Evolutionary conservation across 2,113 vertebrate species (phyloP), one percentile per base, ranked within the genome.

Genomic region (Galeopterus variegatus): DNA sequence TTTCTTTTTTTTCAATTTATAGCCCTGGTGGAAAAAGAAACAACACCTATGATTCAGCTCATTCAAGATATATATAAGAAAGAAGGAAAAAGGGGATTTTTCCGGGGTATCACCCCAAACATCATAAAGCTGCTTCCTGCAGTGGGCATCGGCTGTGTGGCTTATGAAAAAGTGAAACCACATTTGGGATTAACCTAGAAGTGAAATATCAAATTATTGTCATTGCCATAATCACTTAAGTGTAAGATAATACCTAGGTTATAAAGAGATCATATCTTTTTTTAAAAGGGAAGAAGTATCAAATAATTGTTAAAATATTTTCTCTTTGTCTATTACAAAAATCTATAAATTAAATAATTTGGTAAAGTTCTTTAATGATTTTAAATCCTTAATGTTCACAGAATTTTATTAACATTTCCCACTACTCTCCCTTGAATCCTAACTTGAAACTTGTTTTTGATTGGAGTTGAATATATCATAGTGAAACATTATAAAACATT

Each of bases 111-210:
- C 97, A 98, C 99, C 23, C 99, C 99, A 84, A 99, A 99, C 97
- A 99, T 99, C 98, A 99, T 99, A 99, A 99, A 99, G 97, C 99
- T 99, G 93, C 99, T 99, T 97, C 99, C 99, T 58, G 99, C 99
- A 88, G 99, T 99, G 97, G 99, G 99, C 98, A 99, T 99, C 89
- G 99, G 99, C 98, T 99, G 99, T 60, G 99, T 99, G 85, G 99
- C 99, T 69, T 99, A 99, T 48, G 99, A 99, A 97, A 99, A 99
- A 98, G 99, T 99, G 98, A 99, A 99, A 94, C 95, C 97, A 5
- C 97, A 98, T 60, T 98, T 99, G 90, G 99, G 99, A 80, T 98
- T 99, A 97, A 97, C 77, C 4, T 99, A 98, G 93, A 98, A 98
- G 98, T 97, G 90, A 97, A 96, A 96, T 73, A 64, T 36, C 90